A percentile compares a stretch with the other conserved stretches of the same genome.
Evolutionary conservation across 2,888 invertebrate species (phyloP).

Genomic region (Colletes collaris): DNA sequence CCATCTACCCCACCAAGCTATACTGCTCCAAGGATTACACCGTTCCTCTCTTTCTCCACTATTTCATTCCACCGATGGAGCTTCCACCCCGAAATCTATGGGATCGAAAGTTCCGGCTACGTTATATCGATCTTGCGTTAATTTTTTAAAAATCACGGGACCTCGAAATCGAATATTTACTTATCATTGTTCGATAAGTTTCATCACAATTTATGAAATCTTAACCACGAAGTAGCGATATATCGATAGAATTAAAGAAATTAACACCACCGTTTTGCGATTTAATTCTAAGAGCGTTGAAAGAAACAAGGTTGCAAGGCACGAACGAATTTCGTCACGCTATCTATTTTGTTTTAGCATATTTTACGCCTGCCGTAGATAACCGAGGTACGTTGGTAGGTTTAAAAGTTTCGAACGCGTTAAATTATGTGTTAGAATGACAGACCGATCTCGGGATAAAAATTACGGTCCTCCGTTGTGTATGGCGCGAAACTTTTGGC

Average conservation of each 20-base stretch:
- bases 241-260: too few species aligned
- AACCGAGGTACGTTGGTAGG: background rate
- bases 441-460: conserved; percentile 11
- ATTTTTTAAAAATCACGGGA: conserved; percentile 17
- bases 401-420: background rate
- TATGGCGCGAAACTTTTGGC: conserved; percentile 68
- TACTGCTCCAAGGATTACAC: conserved; percentile 67
- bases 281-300: too few species aligned
- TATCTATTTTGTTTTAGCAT: too few species aligned
- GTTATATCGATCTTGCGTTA: conserved; percentile 33
- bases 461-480: conserved; percentile 40
- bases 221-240: too few species aligned
- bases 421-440: background rate
- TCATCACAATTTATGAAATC: too few species aligned
- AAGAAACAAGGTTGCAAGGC: too few species aligned
- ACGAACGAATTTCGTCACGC: too few species aligned
- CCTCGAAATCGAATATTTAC: too few species aligned
- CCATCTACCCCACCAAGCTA: conserved; percentile 68
- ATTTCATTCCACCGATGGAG: conserved; percentile 60
- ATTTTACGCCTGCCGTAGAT: too few species aligned
- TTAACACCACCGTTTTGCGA: too few species aligned
- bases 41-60: conserved; percentile 50
- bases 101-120: conserved; percentile 54
- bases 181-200: too few species aligned
- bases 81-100: conserved; percentile 58